phyloP scores from a whole-genome alignment of 2,797 vertebrate genomes.

The Gadopsis bispinosus region DNA sequence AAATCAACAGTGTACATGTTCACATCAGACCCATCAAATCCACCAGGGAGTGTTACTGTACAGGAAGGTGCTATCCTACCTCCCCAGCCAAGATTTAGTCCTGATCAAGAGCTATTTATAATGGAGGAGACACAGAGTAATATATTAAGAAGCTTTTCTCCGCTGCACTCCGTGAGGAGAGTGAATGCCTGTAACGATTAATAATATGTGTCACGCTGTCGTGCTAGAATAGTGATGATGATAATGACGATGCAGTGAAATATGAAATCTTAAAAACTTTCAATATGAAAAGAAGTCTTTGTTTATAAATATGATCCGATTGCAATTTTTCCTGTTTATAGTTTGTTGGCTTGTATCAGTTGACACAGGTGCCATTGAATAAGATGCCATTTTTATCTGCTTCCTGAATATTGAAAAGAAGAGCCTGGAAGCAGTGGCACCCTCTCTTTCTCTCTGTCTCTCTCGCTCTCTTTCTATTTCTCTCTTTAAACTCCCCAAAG shows the following conservation, averaged over 20 bases:
- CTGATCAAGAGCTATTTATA: slow-evolving; percentile 87
- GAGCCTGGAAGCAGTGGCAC: slow-evolving; percentile 61
- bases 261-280: slow-evolving; percentile 71
- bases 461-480: slow-evolving; percentile 51
- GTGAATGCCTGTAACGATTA: slow-evolving; percentile 81
- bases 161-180: slow-evolving; percentile 74
- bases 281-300: slow-evolving; percentile 71
- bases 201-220: slow-evolving; percentile 80
- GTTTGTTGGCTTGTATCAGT: slow-evolving; percentile 70
- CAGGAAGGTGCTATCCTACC: slow-evolving; percentile 76
- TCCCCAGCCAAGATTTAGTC: slow-evolving; percentile 70
- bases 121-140: slow-evolving; percentile 86
- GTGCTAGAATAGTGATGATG: slow-evolving; percentile 81
- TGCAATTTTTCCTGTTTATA: slow-evolving; percentile 71
- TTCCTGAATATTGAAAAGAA: slow-evolving; percentile 62
- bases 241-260: slow-evolving; percentile 70
- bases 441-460: slow-evolving; percentile 50
- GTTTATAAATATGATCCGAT: slow-evolving; percentile 75
- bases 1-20: slow-evolving; percentile 32
- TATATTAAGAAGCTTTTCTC: slow-evolving; percentile 86
- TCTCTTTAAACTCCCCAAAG: slow-evolving; percentile 83
- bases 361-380: slow-evolving; percentile 62
- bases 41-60: slow-evolving; percentile 60
- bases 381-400: slow-evolving; percentile 61
- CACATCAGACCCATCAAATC: slow-evolving; percentile 47